Base-by-base conservation (phyloP, 2,888 invertebrate genomes). In the Caenorhabditis drosophilae region DNA sequence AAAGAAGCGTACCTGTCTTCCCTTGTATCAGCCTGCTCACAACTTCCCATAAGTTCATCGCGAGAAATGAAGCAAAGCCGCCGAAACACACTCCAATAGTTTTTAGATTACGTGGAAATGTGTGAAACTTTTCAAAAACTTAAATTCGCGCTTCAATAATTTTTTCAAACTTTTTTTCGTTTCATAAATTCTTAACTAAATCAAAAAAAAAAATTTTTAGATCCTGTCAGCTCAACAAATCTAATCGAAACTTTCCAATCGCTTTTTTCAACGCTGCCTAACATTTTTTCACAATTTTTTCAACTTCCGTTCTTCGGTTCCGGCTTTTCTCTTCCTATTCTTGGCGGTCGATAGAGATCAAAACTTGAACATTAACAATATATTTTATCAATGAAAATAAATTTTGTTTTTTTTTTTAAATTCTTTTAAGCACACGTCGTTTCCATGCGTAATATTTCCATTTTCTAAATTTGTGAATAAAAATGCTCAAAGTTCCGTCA, bases 221-320 rank as follows among this genome's bases (percentile, higher is more conserved):
- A n/a, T n/a, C n/a, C n/a, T n/a, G n/a, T n/a, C n/a, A n/a, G n/a
- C n/a, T n/a, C n/a, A n/a, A n/a, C n/a, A n/a, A n/a, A n/a, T n/a
- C n/a, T n/a, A n/a, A n/a, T n/a, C n/a, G n/a, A n/a, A n/a, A n/a
- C n/a, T n/a, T n/a, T n/a, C n/a, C n/a, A n/a, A n/a, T n/a, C n/a
- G n/a, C n/a, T n/a, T n/a, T 57, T 57, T 38, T 38, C 57, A 4
- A 50, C 50, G 41, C 51, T 57, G 16, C 57, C 58, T 6, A 58
- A 51, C 20, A 6, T 20, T 58, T 1, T 47, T 58, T 22, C 34
- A 38, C 20, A 46, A 46, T 3, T 7, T 58, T 26, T 58, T 58
- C 42, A 51, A 42, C 34, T 26, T 58, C 15, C 51, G 45, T 16
- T 22, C 22, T n/a, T 35, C 52, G n/a, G n/a, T 41, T 58, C 52